Conservation (phyloP, 1,140 invertebrate species). For the Prorops nasuta region DNA sequence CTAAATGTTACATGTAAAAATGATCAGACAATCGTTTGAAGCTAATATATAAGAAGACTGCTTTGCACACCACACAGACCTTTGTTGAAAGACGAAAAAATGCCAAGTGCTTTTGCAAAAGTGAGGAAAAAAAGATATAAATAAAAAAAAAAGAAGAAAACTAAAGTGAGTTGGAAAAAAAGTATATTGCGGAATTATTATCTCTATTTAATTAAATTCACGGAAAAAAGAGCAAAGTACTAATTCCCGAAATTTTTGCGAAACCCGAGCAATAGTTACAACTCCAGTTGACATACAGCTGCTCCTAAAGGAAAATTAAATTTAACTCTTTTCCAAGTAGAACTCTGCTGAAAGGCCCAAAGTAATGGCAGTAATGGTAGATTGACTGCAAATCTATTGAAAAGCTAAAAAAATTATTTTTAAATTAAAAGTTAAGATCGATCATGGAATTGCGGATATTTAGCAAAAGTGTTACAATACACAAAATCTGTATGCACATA, state of each 20-base stretch:
- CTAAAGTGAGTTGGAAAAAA: no score
- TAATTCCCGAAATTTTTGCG: conserved; percentile 34
- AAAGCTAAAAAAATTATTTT: conserved; percentile 40
- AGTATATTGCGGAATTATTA: no score
- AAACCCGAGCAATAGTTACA: conserved; percentile 46
- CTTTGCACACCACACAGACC: conserved; percentile 30
- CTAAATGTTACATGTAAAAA: no score
- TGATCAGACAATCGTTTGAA: no score
- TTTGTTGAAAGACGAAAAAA: conserved; percentile 18
- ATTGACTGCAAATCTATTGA: conserved; percentile 52
- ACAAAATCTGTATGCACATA: conserved; percentile 24
- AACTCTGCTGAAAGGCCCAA: conserved; percentile 51
- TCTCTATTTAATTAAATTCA: conserved; percentile 17
- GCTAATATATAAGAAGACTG: conserved; percentile 28
- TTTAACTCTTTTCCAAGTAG: conserved; percentile 48
- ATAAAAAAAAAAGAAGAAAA: no score
- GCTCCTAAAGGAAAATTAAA: conserved; percentile 54
- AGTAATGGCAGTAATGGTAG: conserved; percentile 47
- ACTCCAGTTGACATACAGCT: conserved; percentile 54
- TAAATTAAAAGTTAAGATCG: conserved; percentile 31
- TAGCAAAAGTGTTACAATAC: conserved; percentile 17
- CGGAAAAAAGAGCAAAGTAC: conserved; percentile 25
- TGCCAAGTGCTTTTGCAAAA: no score
- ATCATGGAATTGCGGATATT: conserved; percentile 21
- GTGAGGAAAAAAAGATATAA: no score